Base-by-base conservation (phyloP, 1,140 invertebrate species). In the Papilio dardanus region DNA sequence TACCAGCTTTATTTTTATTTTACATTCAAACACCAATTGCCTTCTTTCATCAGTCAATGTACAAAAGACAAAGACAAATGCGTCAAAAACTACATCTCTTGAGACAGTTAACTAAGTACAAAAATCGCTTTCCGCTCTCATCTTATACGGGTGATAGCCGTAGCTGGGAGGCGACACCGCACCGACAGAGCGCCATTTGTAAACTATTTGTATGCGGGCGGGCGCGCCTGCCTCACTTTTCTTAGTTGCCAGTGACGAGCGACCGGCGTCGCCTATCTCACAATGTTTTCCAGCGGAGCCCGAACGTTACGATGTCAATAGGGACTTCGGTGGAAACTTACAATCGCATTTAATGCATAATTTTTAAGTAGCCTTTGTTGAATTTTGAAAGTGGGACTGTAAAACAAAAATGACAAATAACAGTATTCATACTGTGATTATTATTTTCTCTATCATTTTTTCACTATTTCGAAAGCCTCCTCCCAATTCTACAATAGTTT, bases 161-260 rank as follows among this genome's bases (percentile, higher is more conserved):
- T 62, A 78, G 77, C 77, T 75, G 42, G 76, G 79, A 74, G 76
- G 76, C 77, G 76, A 83, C 81, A 79, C 77, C 79, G 78, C 74
- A 73, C 77, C 81, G 79, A 84, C 80, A 81, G 78, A 68, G 76
- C 74, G 81, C 83, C 84, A 90, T 89, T 89, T 90, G 84, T 88
- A 88, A 90, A 88, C 87, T 87, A 90, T 92, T 92, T 90, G 89
- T 91, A 92, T 92, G 89, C 90, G 83, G 83, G 80, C 74, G 82
- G 79, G 84, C 78, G 85, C 75, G 74, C 83, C 74, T 62, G 62
- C 79, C 84, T 88, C 90, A 91, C 89, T 91, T 90, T 88, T 92
- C 88, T 90, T 90, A 86, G 85, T 91, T 87, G 81, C 71, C 77
- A 65, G 82, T 86, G 88, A 88, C 86, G 83, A 87, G 79, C 80